Base-by-base conservation (phyloP, 2,888 invertebrate genomes). In the Agonopterix alstromeriana region DNA sequence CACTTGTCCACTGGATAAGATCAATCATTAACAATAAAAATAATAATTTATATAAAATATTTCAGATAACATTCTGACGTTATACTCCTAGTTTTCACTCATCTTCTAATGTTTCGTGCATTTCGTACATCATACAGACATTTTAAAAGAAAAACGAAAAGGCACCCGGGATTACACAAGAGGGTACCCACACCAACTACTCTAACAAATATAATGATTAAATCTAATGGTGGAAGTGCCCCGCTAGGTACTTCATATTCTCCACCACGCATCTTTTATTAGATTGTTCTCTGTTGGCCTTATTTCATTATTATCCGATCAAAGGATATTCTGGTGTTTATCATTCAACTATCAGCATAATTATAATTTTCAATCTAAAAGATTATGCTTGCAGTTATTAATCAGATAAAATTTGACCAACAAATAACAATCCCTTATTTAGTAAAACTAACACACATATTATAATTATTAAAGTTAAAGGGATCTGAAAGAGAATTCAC, bases 71-170 rank as follows among this genome's bases (percentile, higher is more conserved):
- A 70, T 74, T 78, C 71, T 73, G 73, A 67, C 64, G 65, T 67
- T 70, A 73, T 77, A 71, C 72, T 77, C 67, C 67, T 67, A 75
- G 74, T 73, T 82, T 80, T 78, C 73, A 82, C 71, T 78, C 91
- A 93, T 94, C 94, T 94, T 94, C 94, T 94, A 93, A 93, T 92
- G 94, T 94, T 94, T 94, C 93, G 94, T 94, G 94, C 94, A 94
- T 94, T 94, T 94, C 94, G 90, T 93, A 93, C 92, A 93, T 93
- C 92, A 94, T 94, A 94, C 93, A 94, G 93, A 91, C 87, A 87
- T 78, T 77, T 82, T 64, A 73, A 73, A 75, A 72, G 67, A 61
- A 59, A 85, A 87, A 78, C 82, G 27, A 76, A 88, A 86, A 78
- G 89, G 87, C 85, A 88, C 89, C 89, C 89, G 58, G 71, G 80